phyloP scores from a whole-genome alignment of 2,888 invertebrate genomes.

The Apodemia zela region DNA sequence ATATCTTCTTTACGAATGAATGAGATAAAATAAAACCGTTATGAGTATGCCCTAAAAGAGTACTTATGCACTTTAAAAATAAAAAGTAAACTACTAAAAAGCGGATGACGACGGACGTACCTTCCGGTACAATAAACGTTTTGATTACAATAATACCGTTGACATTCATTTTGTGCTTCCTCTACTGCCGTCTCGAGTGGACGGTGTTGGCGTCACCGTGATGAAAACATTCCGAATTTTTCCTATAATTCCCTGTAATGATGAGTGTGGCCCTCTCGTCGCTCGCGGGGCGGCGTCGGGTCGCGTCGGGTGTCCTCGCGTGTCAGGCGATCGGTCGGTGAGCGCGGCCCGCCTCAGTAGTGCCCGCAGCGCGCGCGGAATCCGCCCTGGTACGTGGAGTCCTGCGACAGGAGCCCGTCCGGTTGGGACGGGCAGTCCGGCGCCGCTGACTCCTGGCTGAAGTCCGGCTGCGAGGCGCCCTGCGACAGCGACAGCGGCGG shows the following conservation, averaged over 20 bases:
- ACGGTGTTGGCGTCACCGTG: conserved; percentile 12
- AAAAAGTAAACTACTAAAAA: conserved; percentile 30
- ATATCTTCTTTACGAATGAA: conserved; percentile 30
- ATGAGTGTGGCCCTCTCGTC: conserved; percentile 10
- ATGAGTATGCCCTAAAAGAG: conserved; percentile 30
- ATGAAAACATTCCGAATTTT: conserved; percentile 17
- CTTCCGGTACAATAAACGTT: conserved; percentile 12
- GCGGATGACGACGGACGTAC: conserved; percentile 28
- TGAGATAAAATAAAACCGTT: conserved; percentile 33
- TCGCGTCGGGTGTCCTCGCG: conserved; percentile 43
- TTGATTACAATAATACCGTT: conserved; percentile 9
- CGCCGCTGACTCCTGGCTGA: conserved; percentile 90
- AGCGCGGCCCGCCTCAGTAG: conserved; percentile 90
- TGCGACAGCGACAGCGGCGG: conserved; percentile 86
- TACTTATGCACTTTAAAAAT: conserved; percentile 29
- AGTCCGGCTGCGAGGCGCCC: conserved; percentile 86
- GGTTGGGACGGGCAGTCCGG: conserved; percentile 95
- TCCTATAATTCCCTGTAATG: conserved; percentile 14
- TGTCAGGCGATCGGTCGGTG: conserved; percentile 84
- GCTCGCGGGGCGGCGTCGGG: conserved; percentile 44
- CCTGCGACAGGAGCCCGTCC: conserved; percentile 96
- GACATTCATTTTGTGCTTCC: conserved; percentile 31
- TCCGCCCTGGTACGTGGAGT: conserved; percentile 90
- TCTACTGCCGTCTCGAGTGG: conserved; percentile 6
- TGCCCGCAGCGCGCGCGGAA: conserved; percentile 85